Evolutionary conservation across 1,140 invertebrate species (phyloP).

Genomic region (Polypedilum pembai): DNA sequence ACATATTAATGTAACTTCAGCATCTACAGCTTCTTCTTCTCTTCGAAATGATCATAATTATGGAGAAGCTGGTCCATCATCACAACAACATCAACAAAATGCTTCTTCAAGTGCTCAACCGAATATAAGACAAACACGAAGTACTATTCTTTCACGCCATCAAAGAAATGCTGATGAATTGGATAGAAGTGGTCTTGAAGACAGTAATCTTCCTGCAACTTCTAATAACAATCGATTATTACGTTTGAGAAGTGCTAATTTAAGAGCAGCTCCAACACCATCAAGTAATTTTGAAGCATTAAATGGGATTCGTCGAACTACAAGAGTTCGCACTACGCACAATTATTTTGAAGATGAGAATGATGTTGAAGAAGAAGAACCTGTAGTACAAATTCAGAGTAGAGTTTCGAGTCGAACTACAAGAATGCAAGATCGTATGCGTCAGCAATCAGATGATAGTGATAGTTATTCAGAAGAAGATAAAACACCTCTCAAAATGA

Average conservation of each 20-base stretch:
- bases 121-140: slow-evolving; percentile 32
- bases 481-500: slow-evolving; percentile 8
- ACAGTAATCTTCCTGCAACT: neutral
- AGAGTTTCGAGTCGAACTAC: slow-evolving; percentile 31
- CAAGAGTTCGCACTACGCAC: neutral
- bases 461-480: slow-evolving; percentile 22
- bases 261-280: slow-evolving; percentile 21
- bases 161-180: slow-evolving; percentile 41
- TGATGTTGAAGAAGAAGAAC: slow-evolving; percentile 45
- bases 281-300: neutral
- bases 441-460: slow-evolving; percentile 2
- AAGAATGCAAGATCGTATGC: slow-evolving; percentile 31
- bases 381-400: slow-evolving; percentile 31
- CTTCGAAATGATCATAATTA: slow-evolving; percentile 41
- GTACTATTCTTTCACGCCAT: slow-evolving; percentile 38
- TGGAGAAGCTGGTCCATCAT: slow-evolving; percentile 36
- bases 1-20: neutral
- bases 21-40: slow-evolving; percentile 3
- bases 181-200: slow-evolving; percentile 32
- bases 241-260: slow-evolving; percentile 8
- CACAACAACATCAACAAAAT: slow-evolving; percentile 31
- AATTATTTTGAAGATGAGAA: slow-evolving; percentile 34
- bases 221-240: slow-evolving; percentile 14
- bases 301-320: slow-evolving; percentile 4
- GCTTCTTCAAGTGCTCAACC: slow-evolving; percentile 32